Conservation (phyloP, 2,113 vertebrate genomes). For the Orthonyx spaldingii region DNA sequence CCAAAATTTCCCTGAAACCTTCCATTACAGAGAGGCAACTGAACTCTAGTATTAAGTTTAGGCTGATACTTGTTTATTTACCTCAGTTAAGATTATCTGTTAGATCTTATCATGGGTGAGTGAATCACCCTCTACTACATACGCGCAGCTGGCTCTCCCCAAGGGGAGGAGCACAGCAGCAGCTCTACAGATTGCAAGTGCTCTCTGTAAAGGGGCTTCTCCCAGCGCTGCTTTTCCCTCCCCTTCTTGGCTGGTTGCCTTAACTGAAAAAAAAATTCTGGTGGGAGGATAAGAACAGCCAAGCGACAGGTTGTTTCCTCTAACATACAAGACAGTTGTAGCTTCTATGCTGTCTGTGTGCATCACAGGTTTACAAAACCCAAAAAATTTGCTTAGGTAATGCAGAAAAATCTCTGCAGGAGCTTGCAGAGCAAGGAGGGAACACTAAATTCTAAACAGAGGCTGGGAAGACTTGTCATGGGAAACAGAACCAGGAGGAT, state of each 20-base stretch:
- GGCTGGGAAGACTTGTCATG: not conserved
- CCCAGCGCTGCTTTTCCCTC: not conserved
- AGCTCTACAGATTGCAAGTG: not conserved
- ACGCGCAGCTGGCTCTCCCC: not conserved
- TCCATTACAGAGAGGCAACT: not conserved
- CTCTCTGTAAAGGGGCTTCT: not conserved
- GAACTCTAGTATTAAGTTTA: not conserved
- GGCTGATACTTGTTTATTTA: constrained; percentile 28
- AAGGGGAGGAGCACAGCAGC: not conserved
- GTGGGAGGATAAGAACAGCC: not conserved
- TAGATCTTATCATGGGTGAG: not conserved
- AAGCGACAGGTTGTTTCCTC: not conserved
- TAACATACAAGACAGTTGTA: not conserved
- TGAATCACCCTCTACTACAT: not conserved
- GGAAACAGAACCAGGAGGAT: not conserved
- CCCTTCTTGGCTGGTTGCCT: not conserved
- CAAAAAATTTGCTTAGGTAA: not conserved
- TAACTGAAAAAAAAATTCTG: not conserved
- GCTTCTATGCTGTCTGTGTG: not conserved
- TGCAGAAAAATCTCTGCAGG: not conserved
- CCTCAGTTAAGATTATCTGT: not conserved
- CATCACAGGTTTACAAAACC: not conserved
- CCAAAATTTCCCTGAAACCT: constrained; percentile 27
- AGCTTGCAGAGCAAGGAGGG: not conserved
- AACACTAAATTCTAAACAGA: not conserved